A percentile compares a stretch with the other conserved stretches of the same genome.
phyloP scores from a whole-genome alignment of 2,113 vertebrate species.

The Perognathus longimembris region DNA sequence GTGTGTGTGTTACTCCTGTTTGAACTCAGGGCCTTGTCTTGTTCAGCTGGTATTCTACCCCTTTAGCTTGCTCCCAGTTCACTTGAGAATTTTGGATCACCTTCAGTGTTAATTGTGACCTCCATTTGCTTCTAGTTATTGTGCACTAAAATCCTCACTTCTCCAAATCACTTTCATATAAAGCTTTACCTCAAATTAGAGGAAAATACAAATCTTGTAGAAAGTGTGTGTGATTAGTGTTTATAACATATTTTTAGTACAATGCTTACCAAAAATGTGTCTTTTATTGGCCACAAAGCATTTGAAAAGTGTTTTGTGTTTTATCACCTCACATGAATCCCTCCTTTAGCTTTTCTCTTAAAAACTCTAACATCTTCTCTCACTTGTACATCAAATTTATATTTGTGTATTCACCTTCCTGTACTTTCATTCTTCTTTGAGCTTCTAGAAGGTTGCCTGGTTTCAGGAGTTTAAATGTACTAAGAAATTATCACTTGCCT shows the following conservation, averaged over 20 bases:
- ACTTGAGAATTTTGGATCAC: neutral
- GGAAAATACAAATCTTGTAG: neutral
- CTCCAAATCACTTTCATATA: neutral
- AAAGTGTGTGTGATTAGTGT: neutral
- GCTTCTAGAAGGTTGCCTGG: neutral
- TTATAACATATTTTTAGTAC: neutral
- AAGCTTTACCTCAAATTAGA: neutral
- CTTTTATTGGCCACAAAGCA: slow-evolving; percentile 10
- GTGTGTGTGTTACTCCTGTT: too few relatives aligned
- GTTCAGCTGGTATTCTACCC: too few relatives aligned
- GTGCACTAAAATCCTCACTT: neutral
- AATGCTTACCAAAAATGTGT: neutral
- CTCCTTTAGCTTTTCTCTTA: slow-evolving; percentile 16
- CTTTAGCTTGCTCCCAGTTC: too few relatives aligned
- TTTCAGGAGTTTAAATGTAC: slow-evolving; percentile 52
- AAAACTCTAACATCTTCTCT: slow-evolving; percentile 3
- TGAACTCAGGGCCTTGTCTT: too few relatives aligned
- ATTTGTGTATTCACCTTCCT: neutral
- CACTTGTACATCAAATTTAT: neutral
- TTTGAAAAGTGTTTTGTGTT: neutral
- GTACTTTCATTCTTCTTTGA: slow-evolving; percentile 5
- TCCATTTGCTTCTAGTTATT: slow-evolving; percentile 6
- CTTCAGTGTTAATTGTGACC: neutral
- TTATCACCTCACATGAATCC: neutral
- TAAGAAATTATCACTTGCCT: neutral